Evolutionary conservation across 2,113 vertebrate genomes (phyloP).

Genomic region (Notothenia rossii): DNA sequence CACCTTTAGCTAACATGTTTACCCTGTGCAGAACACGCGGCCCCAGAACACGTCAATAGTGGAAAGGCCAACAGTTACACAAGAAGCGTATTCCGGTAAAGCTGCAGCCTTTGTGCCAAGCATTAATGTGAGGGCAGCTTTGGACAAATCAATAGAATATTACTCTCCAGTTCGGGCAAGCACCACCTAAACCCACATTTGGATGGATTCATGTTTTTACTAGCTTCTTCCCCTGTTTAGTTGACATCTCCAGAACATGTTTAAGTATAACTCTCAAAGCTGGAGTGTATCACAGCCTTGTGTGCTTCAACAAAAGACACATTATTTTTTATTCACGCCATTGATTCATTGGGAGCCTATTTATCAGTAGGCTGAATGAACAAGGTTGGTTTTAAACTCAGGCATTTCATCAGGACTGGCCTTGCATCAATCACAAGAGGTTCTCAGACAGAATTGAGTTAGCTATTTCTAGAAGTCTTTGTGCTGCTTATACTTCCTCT

Average conservation of each 20-base stretch:
- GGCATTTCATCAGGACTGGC: constrained; percentile 28
- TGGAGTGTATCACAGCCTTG: not conserved
- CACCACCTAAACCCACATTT: constrained; percentile 18
- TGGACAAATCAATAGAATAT: constrained; percentile 56
- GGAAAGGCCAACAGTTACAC: constrained; percentile 72
- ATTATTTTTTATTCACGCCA: constrained; percentile 48
- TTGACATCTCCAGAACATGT: constrained; percentile 20
- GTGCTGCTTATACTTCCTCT: constrained; percentile 16
- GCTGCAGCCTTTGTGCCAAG: constrained; percentile 43
- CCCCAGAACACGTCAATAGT: constrained; percentile 59
- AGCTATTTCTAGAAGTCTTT: constrained; percentile 31
- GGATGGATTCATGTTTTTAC: constrained; percentile 32
- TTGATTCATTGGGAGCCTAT: constrained; percentile 34
- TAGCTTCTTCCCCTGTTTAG: not conserved
- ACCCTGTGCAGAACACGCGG: constrained; percentile 33
- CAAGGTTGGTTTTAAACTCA: constrained; percentile 31
- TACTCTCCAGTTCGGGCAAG: constrained; percentile 26
- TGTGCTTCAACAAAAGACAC: constrained; percentile 45
- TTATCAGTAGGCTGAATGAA: constrained; percentile 41
- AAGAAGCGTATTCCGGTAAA: constrained; percentile 74
- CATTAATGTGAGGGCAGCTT: constrained; percentile 38
- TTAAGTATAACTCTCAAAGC: constrained; percentile 10
- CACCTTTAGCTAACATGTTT: constrained; percentile 65
- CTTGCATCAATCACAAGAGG: constrained; percentile 5
- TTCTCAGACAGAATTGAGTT: constrained; percentile 25